Base-by-base conservation (phyloP, 2,888 invertebrate species). In the Endotricha flammealis region DNA sequence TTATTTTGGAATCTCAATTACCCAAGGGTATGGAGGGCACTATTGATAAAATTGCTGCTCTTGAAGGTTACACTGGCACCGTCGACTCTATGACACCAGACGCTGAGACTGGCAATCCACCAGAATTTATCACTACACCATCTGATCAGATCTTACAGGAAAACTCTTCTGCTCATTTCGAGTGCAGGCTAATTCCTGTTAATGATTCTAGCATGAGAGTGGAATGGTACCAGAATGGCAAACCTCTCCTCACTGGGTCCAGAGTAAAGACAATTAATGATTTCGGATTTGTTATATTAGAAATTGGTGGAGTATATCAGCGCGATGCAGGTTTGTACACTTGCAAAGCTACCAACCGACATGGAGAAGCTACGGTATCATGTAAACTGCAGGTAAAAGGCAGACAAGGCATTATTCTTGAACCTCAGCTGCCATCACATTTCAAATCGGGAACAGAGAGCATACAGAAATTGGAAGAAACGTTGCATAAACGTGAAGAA, bases 151-250 rank as follows among this genome's bases (percentile, higher is more conserved):
- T 93, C 11, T 83, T 97, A 27, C 88, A 91, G 5, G 97, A 98
- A 82, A 96, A 96, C 63, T 92, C 94, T 3, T 88, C 96, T 41
- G 97, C 97, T 30, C 96, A 97, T 79, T 97, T 97, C 60, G 97
- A 98, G 78, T 96, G 96, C 61, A 91, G 95, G 37, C 82, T 97
- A 38, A 91, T 92, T 48, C 97, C 97, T 10, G 91, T 96, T 9
- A 96, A 96, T 61, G 97, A 97, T 74, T 94, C 95, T 3, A 95
- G 95, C 63, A 95, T 97, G 93, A 89, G 95, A 51, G 96, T 97
- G 7, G 98, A 98, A 80, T 99, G 98, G 98, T 98, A 91, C 91
- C 97, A 97, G 65, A 97, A 99, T 71, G 98, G 97, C 27, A 95
- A 97, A 75, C 93, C 97, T 2, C 89, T 99, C 42, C 90, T 94